These are phyloP conservation scores for Chromis chromis DNA, from an alignment of 2,797 vertebrate species.

Conservation along the genomic window DNA sequence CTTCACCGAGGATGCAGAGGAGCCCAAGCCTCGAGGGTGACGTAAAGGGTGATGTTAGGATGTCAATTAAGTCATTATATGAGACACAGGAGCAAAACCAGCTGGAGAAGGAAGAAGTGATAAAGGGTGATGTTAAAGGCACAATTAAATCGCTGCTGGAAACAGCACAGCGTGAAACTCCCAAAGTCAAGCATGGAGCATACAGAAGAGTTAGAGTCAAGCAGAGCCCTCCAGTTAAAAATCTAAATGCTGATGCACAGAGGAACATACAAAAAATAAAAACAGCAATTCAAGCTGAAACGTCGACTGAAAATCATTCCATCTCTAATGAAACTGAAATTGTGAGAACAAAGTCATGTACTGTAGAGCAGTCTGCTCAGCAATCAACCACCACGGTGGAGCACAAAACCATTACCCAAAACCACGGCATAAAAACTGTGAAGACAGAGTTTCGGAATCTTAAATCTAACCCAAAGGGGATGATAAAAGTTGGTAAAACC, in stretches of 20 bases:
- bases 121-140: constrained; percentile 87
- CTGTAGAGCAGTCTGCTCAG: constrained; percentile 55
- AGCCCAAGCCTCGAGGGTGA: constrained; percentile 75
- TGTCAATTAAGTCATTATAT: constrained; percentile 84
- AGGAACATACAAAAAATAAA: constrained; percentile 80
- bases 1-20: constrained; percentile 79
- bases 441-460: constrained; percentile 86
- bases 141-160: constrained; percentile 87
- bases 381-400: constrained; percentile 73
- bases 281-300: constrained; percentile 69
- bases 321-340: constrained; percentile 39
- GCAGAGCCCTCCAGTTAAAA: constrained; percentile 76
- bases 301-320: constrained; percentile 59
- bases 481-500: constrained; percentile 78
- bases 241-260: constrained; percentile 73
- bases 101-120: constrained; percentile 83
- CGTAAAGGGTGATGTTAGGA: constrained; percentile 81
- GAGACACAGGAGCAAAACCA: constrained; percentile 81
- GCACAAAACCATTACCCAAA: constrained; percentile 86
- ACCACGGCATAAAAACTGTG: constrained; percentile 84
- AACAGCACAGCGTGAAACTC: constrained; percentile 82
- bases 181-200: constrained; percentile 78
- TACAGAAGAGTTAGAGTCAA: constrained; percentile 83
- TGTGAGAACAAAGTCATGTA: constrained; percentile 46
- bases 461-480: constrained; percentile 76